phyloP scores from a whole-genome alignment of 2,797 vertebrate species.

The Botia kubotai region DNA sequence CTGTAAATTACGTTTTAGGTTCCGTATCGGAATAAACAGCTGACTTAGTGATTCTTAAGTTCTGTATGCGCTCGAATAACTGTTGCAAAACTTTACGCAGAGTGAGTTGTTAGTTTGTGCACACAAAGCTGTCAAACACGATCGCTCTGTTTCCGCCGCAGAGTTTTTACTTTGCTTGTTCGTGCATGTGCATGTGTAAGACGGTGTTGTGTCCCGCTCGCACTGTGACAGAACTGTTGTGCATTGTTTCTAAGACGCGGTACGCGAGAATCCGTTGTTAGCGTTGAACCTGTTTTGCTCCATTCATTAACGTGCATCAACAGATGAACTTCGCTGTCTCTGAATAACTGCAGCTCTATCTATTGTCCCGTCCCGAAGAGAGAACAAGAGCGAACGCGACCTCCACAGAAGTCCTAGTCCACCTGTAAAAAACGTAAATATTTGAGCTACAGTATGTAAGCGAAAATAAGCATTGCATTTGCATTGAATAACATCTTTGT shows the following conservation, averaged over 20 bases:
- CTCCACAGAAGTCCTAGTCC: conserved; percentile 1
- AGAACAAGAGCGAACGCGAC: not conserved
- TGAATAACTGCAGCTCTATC: not conserved
- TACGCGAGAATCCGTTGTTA: not conserved
- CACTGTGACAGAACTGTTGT: conserved; percentile 26
- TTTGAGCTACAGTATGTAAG: not conserved
- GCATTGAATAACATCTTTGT: conserved; percentile 30
- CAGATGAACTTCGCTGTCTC: conserved; percentile 2
- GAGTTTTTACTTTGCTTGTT: conserved; percentile 25
- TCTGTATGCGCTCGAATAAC: not conserved
- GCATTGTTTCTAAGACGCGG: conserved; percentile 23
- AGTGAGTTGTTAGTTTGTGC: conserved; percentile 14
- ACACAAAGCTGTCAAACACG: conserved; percentile 45
- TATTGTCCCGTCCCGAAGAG: conserved; percentile 1
- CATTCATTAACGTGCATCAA: conserved; percentile 13
- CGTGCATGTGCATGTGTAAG: conserved; percentile 45
- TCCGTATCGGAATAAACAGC: not conserved
- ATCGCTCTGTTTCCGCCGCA: conserved; percentile 21
- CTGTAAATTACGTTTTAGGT: not conserved
- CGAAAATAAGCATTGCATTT: conserved; percentile 53
- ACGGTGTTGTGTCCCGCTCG: conserved; percentile 4
- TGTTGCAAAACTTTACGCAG: conserved; percentile 13
- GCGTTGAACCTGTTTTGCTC: conserved; percentile 16
- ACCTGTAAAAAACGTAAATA: conserved; percentile 11
- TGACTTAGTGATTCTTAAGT: not conserved